Percentiles rank a stretch among this genome's conserved stretches.
These are phyloP conservation scores for Trogon surrucura DNA, from an alignment of 2,113 vertebrate genomes.

Conservation along the genomic window DNA sequence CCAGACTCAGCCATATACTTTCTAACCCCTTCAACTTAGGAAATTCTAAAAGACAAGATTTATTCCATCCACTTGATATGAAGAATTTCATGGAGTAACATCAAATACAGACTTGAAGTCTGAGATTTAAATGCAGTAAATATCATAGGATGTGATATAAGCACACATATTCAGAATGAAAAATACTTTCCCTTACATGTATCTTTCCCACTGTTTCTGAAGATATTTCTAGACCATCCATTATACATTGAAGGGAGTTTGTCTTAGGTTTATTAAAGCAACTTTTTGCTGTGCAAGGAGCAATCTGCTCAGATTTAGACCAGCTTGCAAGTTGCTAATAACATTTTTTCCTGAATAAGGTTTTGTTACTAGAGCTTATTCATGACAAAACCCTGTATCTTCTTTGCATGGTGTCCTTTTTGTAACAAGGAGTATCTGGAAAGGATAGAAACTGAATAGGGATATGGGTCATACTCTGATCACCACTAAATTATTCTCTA, in stretches of 20 bases:
- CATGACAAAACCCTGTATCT: background rate
- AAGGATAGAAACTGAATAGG: background rate
- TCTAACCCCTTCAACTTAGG: background rate
- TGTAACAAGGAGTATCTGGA: background rate
- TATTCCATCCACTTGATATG: background rate
- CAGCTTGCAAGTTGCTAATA: background rate
- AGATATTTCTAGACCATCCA: background rate
- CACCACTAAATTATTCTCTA: conserved; percentile 23
- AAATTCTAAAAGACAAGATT: background rate
- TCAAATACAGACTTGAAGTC: background rate
- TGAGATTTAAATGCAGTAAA: conserved; percentile 16
- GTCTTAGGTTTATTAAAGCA: background rate
- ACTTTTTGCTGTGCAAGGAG: background rate
- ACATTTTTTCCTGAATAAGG: background rate
- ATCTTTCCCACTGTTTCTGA: conserved; percentile 22
- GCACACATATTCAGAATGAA: background rate
- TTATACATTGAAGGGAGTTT: background rate
- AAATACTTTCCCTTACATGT: background rate
- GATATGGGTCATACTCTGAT: background rate
- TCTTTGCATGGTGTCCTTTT: background rate
- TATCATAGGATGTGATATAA: background rate
- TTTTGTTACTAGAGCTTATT: background rate
- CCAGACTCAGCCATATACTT: background rate
- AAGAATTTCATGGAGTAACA: background rate
- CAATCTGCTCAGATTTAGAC: background rate